Conservation (phyloP, 2,888 invertebrate genomes). For the Pardosa pseudoannulata region DNA sequence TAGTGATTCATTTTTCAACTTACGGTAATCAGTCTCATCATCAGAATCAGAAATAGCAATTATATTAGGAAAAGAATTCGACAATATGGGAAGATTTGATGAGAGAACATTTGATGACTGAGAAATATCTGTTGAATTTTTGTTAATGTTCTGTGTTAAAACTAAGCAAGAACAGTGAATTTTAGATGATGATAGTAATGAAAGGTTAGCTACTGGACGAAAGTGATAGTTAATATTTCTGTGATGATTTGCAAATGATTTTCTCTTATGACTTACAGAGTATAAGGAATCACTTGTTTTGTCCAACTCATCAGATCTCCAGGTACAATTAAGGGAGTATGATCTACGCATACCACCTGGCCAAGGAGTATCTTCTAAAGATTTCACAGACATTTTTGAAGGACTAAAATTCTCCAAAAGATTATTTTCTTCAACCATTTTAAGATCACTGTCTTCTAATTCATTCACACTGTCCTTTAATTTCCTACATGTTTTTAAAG, state of each 20-base stretch:
- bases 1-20: not conserved
- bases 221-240: constrained; percentile 59
- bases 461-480: not conserved
- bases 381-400: constrained; percentile 18
- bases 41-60: constrained; percentile 12
- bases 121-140: not conserved
- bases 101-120: not conserved
- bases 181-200: constrained; percentile 13
- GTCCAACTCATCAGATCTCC: not conserved
- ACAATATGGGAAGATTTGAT: no score
- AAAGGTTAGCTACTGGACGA: constrained; percentile 31
- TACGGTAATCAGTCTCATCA: not conserved
- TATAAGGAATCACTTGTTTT: not conserved
- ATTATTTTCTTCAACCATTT: not conserved
- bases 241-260: constrained; percentile 42
- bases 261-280: not conserved
- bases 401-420: constrained; percentile 14
- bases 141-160: constrained; percentile 7
- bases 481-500: constrained; percentile 52
- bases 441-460: not conserved
- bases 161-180: constrained; percentile 67
- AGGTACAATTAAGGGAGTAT: constrained; percentile 52
- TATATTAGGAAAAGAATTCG: constrained; percentile 44
- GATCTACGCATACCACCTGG: constrained; percentile 30
- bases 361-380: constrained; percentile 25